Base-by-base conservation (phyloP, 2,797 vertebrate species). In the Clarias platycephalus region DNA sequence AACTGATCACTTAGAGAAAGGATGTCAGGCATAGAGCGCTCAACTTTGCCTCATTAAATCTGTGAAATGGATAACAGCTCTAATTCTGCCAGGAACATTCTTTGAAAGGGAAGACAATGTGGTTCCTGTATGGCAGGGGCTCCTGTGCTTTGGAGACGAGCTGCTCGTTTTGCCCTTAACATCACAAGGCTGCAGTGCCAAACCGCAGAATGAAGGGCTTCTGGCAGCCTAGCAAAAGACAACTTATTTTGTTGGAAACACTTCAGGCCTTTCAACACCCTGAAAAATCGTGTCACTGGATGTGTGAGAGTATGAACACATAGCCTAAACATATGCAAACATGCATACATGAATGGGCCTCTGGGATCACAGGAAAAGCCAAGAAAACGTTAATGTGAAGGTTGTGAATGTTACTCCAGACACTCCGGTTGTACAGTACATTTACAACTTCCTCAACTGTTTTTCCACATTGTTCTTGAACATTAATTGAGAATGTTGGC, bases 371-470 rank as follows among this genome's bases (percentile, higher is more conserved):
- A 82, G 86, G 86, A 80, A 80, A 86, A 24, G 58, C 67, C 58
- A 86, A 83, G 82, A 72, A 83, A 86, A 77, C 9, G 31, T 44
- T 0, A 84, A 86, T 72, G 85, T 84, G 84, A 79, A 89, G 84
- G 83, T 84, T 62, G 76, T 85, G 89, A 89, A 87, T 70, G 75
- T 81, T 87, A 77, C 83, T 89, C 88, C 66, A 71, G 85, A 90
- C 83, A 82, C 79, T 83, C 85, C 72, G 80, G 82, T 83, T 80
- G 67, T 62, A 75, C 84, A 44, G 67, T 64, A 75, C 84, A 44
- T 20, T 70, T 85, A 67, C 89, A 85, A 77, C 86, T 87, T 90
- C 86, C 81, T 83, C 90, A 87, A 76, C 81, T 84, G 74, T 89
- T 89, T 89, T 90, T 76, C 85, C 83, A 85, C 85, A 85, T 80